Evolutionary conservation across 2,888 invertebrate genomes (phyloP).

Genomic region (Habrosyne pyritoides): DNA sequence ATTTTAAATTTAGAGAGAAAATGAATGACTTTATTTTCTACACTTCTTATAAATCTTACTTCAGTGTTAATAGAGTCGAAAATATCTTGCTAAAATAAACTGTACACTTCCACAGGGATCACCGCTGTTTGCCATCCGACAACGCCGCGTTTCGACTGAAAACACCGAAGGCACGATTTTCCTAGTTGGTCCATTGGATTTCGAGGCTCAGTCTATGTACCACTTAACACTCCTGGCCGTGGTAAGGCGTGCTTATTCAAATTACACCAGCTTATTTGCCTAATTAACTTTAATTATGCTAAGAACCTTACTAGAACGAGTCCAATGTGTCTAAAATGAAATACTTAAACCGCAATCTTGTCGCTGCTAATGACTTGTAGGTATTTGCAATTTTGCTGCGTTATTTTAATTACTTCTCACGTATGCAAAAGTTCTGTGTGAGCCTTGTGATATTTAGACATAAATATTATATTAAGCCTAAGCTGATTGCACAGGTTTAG

Average conservation of each 20-base stretch:
- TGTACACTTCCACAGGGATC: conserved; percentile 83
- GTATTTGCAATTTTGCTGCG: not conserved
- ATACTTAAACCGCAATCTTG: conserved; percentile 23
- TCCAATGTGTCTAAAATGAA: conserved; percentile 16
- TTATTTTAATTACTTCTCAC: not conserved
- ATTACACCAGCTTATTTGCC: conserved; percentile 25
- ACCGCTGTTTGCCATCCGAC: conserved; percentile 90
- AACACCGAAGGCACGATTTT: conserved; percentile 92
- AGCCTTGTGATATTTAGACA: not conserved
- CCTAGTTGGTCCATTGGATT: conserved; percentile 91
- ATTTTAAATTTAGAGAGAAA: no score
- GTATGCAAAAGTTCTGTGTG: not conserved
- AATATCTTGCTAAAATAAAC: not conserved
- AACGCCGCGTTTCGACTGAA: conserved; percentile 88
- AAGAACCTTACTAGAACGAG: conserved; percentile 27
- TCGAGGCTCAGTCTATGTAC: conserved; percentile 94
- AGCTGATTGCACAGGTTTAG: not conserved
- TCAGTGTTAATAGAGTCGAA: not conserved
- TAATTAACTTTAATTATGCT: conserved; percentile 40
- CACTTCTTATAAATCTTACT: not conserved
- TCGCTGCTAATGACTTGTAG: conserved; percentile 9
- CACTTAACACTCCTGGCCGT: conserved; percentile 93
- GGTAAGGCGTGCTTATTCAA: conserved; percentile 82
- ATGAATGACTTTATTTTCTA: not conserved
- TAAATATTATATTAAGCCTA: not conserved